A percentile compares a stretch with the other conserved stretches of the same genome.
These are phyloP conservation scores for Junonia oenone DNA, from an alignment of 2,888 invertebrate species.

Conservation along the genomic window DNA sequence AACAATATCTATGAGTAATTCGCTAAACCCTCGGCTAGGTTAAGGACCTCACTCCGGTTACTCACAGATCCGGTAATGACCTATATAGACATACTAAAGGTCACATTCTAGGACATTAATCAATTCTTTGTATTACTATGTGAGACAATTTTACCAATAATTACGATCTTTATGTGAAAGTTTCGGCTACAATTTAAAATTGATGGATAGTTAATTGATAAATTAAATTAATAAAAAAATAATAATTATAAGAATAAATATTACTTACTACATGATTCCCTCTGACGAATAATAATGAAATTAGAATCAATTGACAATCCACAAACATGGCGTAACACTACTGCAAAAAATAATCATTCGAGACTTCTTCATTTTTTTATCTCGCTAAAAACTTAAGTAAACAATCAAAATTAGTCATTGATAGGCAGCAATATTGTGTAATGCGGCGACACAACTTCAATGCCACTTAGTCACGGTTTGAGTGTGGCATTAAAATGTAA, in stretches of 20 bases:
- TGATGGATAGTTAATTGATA: too few relatives aligned
- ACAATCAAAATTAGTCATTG: neutral
- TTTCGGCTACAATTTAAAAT: too few relatives aligned
- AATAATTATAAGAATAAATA: too few relatives aligned
- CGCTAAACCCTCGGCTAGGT: too few relatives aligned
- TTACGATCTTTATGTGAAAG: too few relatives aligned
- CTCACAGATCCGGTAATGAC: slow-evolving; percentile 14
- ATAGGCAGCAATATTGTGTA: neutral
- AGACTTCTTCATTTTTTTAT: neutral
- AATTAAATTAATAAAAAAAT: too few relatives aligned
- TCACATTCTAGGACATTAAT: too few relatives aligned
- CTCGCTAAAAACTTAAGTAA: neutral
- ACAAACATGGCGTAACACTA: neutral
- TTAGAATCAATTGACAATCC: neutral
- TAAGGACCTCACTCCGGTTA: slow-evolving; percentile 6
- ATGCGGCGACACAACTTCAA: neutral
- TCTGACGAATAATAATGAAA: too few relatives aligned
- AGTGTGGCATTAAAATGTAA: neutral
- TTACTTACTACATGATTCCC: too few relatives aligned
- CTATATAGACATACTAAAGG: too few relatives aligned
- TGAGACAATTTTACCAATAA: too few relatives aligned
- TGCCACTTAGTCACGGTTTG: neutral
- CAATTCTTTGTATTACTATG: too few relatives aligned
- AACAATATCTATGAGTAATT: slow-evolving; percentile 5
- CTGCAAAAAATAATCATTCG: neutral